Evolutionary conservation across 2,113 vertebrate species (phyloP), one percentile per base, ranked within the genome.

Genomic region (Pseudopipra pipra): DNA sequence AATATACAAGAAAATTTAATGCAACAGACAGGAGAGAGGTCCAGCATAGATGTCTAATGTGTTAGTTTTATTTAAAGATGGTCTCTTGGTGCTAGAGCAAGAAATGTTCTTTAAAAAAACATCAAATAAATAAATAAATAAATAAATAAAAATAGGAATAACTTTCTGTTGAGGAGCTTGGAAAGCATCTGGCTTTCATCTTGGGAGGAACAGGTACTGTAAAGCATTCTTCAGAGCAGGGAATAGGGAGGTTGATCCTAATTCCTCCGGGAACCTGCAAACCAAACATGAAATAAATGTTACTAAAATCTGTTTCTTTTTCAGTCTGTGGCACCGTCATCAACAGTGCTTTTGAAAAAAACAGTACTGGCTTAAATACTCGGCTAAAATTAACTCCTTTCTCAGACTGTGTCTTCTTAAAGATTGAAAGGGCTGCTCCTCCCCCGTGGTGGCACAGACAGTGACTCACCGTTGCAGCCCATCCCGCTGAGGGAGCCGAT

Each of bases 401-500:
- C 78, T 81, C 35, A 56, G 24, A 9, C 5, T 52, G 6, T 67
- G 6, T 54, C 25, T 25, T 71, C 24, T 31, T 71, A 68, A n/a
- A 71, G 27, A 47, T n/a, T 55, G 30, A 7, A 63, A 21, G 19
- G 31, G 28, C 58, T 77, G 41, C 21, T 66, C 14, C 46, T 41
- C 20, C 25, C 52, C 19, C 74, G 39, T 35, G 8, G 0, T 1
- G 18, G 25, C 27, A 2, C 0, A 3, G 71, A 3, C 63, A n/a
- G 61, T 1, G 14, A 97, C 96, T 97, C 93, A 98, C 98, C 96
- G 0, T 98, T 98, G 90, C 99, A 99, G 1, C 99, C 99, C 97
- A 99, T 97, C 20, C 98, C 97, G 4, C 98, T 99, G 96, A 97
- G 95, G n/a, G 98, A 98, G 27, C 98, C 98, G 2, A 99, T 99